phyloP scores from a whole-genome alignment of 92 coral and sea anemone genomes.

The Porites lobata region DNA sequence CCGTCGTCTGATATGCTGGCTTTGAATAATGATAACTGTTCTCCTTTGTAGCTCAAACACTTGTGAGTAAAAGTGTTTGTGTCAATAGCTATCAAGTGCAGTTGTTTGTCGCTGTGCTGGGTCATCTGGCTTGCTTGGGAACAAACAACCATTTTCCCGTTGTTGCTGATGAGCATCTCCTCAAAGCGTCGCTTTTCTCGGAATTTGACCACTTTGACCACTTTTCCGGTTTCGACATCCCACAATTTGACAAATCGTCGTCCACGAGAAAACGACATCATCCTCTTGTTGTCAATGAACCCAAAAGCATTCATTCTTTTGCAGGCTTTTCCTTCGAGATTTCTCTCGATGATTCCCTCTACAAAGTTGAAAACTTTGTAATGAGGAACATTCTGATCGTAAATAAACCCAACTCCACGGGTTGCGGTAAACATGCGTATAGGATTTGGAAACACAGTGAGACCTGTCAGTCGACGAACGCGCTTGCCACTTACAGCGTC shows the following conservation, averaged over 20 bases:
- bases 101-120: conserved; percentile 61
- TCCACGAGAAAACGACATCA: conserved; percentile 92
- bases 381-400: conserved; percentile 79
- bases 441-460: conserved; percentile 75
- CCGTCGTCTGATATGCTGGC: conserved; percentile 86
- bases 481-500: conserved; percentile 79
- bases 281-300: conserved; percentile 75
- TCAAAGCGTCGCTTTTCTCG: conserved; percentile 83
- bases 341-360: conserved; percentile 83
- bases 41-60: conserved; percentile 44
- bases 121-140: conserved; percentile 63
- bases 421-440: conserved; percentile 83
- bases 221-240: conserved; percentile 88
- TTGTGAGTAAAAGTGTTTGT: conserved; percentile 73
- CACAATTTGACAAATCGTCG: conserved; percentile 92
- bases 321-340: conserved; percentile 91
- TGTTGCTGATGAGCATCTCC: conserved; percentile 84
- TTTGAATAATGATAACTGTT: conserved; percentile 67
- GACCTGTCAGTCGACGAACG: conserved; percentile 64
- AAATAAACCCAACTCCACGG: conserved; percentile 85
- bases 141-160: conserved; percentile 74
- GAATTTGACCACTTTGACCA: conserved; percentile 80
- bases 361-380: conserved; percentile 87
- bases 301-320: conserved; percentile 95
- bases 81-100: conserved; percentile 71